Base-by-base conservation (phyloP, 1,140 invertebrate species). In the Gryllus bimaculatus region DNA sequence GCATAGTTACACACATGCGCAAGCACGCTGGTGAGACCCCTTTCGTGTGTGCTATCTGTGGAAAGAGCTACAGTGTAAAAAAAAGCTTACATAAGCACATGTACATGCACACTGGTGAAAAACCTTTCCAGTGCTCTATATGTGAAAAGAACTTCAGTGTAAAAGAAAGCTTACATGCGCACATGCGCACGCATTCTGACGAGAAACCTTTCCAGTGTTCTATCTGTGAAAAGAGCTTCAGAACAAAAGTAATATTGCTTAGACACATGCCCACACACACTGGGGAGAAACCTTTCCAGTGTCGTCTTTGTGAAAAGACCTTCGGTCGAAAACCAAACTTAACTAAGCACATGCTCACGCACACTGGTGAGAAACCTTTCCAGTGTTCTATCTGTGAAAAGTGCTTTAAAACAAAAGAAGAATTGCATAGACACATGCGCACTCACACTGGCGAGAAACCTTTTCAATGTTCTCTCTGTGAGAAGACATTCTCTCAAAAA, bases 281-380 rank as follows among this genome's bases (percentile, higher is more conserved):
- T 15, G 75, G 75, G 26, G 75, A 76, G 47, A 76, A 76, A n/a
- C 75, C 26, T 3, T 39, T 26, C 47, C 26, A 18, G 8, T 76
- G 75, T 76, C 21, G 47, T 8, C 8, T 76, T 12, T 76, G 75
- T 47, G 47, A 76, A 26, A 76, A 76, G 47, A 8, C 15, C 12
- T 76, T 76, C 13, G 18, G 20, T 26, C 18, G 15, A 21, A 26
- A 26, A 5, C 20, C 20, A 26, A 47, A 76, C 13, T 76, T 76
- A 39, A 76, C 21, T 20, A 47, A 21, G 8, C 75, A 76, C 47
- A n/a, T 10, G 12, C 20, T 15, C 47, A 47, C 47, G 18, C 75
- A 76, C 75, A 76, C 75, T 18, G 75, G 75, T 26, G 26, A 76
- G 20, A 76, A 76, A 76, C 75, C 20, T 7, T 76, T 26, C 75